Percentiles rank a stretch among this genome's conserved stretches.
Evolutionary conservation across 2,888 invertebrate genomes (phyloP).

Genomic region (Morpho deidamia): DNA sequence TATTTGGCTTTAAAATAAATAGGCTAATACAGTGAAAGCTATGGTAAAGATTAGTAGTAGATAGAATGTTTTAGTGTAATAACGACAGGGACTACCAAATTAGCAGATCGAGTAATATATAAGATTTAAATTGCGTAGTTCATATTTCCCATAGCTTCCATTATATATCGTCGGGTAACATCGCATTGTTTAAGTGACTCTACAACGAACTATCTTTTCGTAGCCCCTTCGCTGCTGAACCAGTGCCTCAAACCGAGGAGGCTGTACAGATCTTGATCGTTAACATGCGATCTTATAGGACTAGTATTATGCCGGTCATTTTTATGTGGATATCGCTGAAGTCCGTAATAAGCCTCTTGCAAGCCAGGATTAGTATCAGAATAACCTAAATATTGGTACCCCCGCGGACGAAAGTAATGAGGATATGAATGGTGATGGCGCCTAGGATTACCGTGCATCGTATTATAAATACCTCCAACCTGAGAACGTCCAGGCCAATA

Average conservation of each 20-base stretch:
- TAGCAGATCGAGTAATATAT: neutral
- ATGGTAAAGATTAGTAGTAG: conserved; percentile 36
- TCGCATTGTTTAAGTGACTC: conserved; percentile 57
- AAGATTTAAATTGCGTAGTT: conserved; percentile 12
- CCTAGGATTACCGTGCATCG: conserved; percentile 58
- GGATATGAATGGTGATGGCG: conserved; percentile 69
- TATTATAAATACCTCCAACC: conserved; percentile 59
- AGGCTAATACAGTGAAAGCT: conserved; percentile 73
- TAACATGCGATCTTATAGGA: conserved; percentile 45
- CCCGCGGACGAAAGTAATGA: conserved; percentile 53
- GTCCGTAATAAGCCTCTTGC: conserved; percentile 46
- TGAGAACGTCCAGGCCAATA: conserved; percentile 65
- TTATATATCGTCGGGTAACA: conserved; percentile 76
- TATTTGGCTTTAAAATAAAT: conserved; percentile 78
- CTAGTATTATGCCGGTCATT: conserved; percentile 43
- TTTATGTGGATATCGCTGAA: conserved; percentile 50
- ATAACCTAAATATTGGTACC: conserved; percentile 36
- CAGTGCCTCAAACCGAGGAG: conserved; percentile 69
- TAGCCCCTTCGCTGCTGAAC: conserved; percentile 68
- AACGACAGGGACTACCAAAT: neutral
- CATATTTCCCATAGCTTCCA: conserved; percentile 61
- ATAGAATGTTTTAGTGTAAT: conserved; percentile 9
- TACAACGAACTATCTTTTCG: conserved; percentile 65
- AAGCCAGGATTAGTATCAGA: conserved; percentile 39
- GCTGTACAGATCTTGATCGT: conserved; percentile 64